phyloP scores from a whole-genome alignment of 2,888 invertebrate genomes.

The Nemotelus nigrinus region DNA sequence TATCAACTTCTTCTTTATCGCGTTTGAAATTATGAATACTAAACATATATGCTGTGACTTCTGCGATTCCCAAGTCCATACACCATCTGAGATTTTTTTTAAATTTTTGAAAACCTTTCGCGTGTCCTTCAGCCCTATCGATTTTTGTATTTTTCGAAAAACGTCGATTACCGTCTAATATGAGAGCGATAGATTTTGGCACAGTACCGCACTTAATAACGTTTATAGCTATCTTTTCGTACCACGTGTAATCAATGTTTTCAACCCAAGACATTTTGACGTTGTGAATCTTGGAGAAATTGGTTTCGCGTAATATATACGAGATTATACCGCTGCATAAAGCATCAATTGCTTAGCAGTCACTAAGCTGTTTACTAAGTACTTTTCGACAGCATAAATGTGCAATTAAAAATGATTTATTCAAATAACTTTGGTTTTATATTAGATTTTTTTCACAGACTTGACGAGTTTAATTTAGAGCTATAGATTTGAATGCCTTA shows the following conservation, averaged over 20 bases:
- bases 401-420: no score
- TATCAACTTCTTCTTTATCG: constrained; percentile 86
- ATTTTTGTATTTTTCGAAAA: constrained; percentile 86
- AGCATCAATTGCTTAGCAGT: no score
- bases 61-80: constrained; percentile 86
- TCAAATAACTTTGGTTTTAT: no score
- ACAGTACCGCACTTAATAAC: constrained; percentile 83
- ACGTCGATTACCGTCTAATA: constrained; percentile 98
- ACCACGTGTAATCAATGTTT: constrained; percentile 77
- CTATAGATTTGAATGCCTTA: no score
- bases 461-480: no score
- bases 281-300: no score
- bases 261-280: constrained; percentile 79
- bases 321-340: no score
- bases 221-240: constrained; percentile 78
- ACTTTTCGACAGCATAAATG: no score
- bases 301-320: no score
- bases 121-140: constrained; percentile 82
- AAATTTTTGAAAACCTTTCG: constrained; percentile 82
- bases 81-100: constrained; percentile 86
- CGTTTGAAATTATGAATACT: constrained; percentile 99
- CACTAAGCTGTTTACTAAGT: no score
- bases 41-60: constrained; percentile 98
- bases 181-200: constrained; percentile 93
- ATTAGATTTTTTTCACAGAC: no score